Conservation (phyloP, 2,113 vertebrate species). For the Melozone crissalis region DNA sequence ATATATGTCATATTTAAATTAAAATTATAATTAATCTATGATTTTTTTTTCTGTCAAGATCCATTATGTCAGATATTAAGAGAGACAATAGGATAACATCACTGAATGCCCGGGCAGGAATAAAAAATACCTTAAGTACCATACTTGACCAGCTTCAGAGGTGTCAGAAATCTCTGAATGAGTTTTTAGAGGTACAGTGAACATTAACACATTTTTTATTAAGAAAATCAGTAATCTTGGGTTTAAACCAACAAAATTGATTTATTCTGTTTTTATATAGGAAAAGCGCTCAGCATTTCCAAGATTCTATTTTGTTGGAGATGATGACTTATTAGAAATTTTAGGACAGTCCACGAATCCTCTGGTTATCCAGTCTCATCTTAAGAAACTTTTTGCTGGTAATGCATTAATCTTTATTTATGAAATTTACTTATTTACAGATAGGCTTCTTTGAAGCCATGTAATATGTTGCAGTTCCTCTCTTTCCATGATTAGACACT, state of each 20-base stretch:
- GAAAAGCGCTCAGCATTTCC: constrained; percentile 97
- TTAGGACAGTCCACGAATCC: constrained; percentile 94
- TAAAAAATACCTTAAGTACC: constrained; percentile 86
- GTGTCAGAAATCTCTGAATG: constrained; percentile 96
- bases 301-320: constrained; percentile 96
- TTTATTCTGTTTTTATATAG: constrained; percentile 68
- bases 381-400: constrained; percentile 98
- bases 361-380: constrained; percentile 92
- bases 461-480: background rate
- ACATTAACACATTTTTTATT: background rate
- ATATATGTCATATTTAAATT: background rate
- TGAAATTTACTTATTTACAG: background rate
- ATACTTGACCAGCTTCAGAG: constrained; percentile 95
- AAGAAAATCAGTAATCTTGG: background rate
- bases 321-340: constrained; percentile 96
- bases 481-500: background rate
- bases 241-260: background rate
- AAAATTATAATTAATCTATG: background rate
- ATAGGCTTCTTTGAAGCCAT: background rate
- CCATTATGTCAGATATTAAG: constrained; percentile 91
- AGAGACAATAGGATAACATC: constrained; percentile 88
- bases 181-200: constrained; percentile 90
- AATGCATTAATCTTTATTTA: background rate
- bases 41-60: constrained; percentile 70
- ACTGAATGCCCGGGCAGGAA: constrained; percentile 83